Conservation (phyloP, 2,797 vertebrate species). For the Taeniopygia guttata region DNA sequence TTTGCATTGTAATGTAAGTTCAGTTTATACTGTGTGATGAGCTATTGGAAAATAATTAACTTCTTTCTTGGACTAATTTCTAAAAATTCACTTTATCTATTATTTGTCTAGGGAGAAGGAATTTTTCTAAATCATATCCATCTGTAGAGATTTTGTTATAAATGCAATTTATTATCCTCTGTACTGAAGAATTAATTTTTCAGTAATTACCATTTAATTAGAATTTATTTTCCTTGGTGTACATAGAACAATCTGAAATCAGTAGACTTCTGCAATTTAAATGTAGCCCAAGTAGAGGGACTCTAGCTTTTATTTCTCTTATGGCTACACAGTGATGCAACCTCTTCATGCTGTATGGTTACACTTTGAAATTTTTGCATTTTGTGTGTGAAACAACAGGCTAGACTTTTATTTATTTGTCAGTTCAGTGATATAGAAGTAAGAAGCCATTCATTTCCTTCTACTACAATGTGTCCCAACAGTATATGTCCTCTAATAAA, state of each 20-base stretch:
- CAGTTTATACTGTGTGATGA: background rate
- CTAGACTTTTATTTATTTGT: background rate
- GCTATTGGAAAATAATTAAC: background rate
- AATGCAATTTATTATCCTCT: background rate
- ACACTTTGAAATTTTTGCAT: background rate
- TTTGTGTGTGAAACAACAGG: background rate
- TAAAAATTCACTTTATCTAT: background rate
- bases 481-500: background rate
- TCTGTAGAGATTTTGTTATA: background rate
- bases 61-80: background rate
- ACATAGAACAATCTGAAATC: background rate
- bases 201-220: background rate
- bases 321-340: background rate
- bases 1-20: background rate
- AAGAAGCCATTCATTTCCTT: background rate
- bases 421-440: background rate
- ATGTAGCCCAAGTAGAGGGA: background rate
- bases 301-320: background rate
- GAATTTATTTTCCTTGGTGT: background rate
- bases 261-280: background rate
- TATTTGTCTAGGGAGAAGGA: background rate
- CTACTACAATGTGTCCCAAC: background rate
- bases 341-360: background rate
- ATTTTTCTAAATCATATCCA: background rate
- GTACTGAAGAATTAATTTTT: background rate